These are phyloP conservation scores for Octodon degus DNA, from an alignment of 2,113 vertebrate genomes.

Conservation along the genomic window DNA sequence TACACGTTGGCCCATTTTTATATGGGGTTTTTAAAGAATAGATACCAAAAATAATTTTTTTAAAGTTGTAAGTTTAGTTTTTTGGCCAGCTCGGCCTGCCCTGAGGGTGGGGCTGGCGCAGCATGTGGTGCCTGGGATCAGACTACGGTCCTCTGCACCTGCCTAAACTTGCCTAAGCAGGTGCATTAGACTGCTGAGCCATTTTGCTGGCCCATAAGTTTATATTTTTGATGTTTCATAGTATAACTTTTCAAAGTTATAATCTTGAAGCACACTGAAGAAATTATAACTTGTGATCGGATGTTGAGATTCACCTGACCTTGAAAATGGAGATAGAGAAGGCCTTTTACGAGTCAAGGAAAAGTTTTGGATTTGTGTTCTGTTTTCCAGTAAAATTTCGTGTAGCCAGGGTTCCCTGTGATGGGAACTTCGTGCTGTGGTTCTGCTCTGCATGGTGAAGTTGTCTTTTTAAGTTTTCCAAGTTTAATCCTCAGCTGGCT, in stretches of 20 bases:
- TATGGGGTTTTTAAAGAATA: background rate
- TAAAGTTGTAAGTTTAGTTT: background rate
- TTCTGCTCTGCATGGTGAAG: too few species aligned
- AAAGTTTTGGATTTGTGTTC: background rate
- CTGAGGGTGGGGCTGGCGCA: too few species aligned
- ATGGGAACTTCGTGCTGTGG: too few species aligned
- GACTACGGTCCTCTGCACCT: too few species aligned
- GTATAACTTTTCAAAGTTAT: background rate
- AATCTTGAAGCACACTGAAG: background rate
- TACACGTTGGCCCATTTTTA: background rate
- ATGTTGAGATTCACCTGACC: background rate
- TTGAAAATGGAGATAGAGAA: background rate
- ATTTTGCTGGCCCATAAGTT: background rate
- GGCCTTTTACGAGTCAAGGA: background rate
- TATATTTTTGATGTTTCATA: background rate
- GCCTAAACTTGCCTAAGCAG: too few species aligned
- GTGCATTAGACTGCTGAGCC: too few species aligned
- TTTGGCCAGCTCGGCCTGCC: background rate
- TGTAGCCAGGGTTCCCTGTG: background rate
- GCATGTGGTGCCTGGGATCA: too few species aligned
- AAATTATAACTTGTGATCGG: background rate
- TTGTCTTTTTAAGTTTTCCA: background rate
- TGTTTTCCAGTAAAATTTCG: background rate
- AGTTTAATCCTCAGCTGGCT: background rate
- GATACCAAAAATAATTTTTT: background rate